A percentile compares a stretch with the other conserved stretches of the same genome.
phyloP scores from a whole-genome alignment of 1,140 invertebrate genomes.

The Hypsibius dujardini region DNA sequence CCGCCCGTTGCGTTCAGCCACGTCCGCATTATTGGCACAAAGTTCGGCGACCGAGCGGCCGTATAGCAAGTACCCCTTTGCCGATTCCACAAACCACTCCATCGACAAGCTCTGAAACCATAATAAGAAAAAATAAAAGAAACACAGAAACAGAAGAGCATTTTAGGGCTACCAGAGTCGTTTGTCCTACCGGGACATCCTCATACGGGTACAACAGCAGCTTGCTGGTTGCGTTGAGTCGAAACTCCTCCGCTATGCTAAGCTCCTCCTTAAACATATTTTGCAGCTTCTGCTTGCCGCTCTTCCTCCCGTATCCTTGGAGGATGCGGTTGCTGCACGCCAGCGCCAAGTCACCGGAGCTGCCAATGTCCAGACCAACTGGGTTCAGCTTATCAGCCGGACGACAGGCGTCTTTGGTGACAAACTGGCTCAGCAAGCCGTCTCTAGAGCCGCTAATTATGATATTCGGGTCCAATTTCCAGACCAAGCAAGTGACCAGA shows the following conservation, averaged over 20 bases:
- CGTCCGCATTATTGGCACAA: conserved; percentile 64
- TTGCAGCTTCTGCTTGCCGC: neutral
- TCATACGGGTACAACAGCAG: neutral
- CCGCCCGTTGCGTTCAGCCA: conserved; percentile 23
- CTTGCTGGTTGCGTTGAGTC: neutral
- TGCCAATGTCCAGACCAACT: conserved; percentile 60
- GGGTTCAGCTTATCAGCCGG: conserved; percentile 73
- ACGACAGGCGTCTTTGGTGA: conserved; percentile 63
- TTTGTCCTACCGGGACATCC: neutral
- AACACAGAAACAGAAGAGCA: neutral
- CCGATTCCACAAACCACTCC: conserved; percentile 33
- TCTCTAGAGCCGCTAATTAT: conserved; percentile 38
- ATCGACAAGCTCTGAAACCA: conserved; percentile 28
- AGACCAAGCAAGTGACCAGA: conserved; percentile 46
- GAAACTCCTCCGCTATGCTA: conserved; percentile 9
- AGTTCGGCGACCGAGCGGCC: conserved; percentile 57
- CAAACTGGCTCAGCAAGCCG: conserved; percentile 58
- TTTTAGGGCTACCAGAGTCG: neutral
- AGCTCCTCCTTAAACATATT: neutral
- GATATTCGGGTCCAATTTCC: conserved; percentile 6
- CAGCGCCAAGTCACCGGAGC: conserved; percentile 45
- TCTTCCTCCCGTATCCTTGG: neutral
- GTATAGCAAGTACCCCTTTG: conserved; percentile 48
- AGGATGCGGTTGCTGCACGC: conserved; percentile 32
- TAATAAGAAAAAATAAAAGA: neutral